Base-by-base conservation (phyloP, 2,113 vertebrate species). In the Prionailurus bengalensis region DNA sequence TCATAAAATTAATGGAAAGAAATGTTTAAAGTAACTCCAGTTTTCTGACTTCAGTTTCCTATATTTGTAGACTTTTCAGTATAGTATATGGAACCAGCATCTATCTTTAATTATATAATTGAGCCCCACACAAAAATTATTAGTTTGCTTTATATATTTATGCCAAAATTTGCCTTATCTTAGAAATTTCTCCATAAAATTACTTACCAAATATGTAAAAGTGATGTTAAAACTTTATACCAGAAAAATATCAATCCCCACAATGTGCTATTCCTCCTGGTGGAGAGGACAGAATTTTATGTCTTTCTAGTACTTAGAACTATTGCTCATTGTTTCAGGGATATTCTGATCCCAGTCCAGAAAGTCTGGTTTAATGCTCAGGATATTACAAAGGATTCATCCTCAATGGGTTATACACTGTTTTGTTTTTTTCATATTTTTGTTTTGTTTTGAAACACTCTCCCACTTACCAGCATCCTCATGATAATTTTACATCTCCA, bases 71-170 rank as follows among this genome's bases (percentile, higher is more conserved):
- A 87, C 31, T 80, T 55, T 92, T 95, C 48, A 95, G 63, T 89
- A 91, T 25, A 48, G 13, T 42, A 95, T 94, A 58, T 84, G 39
- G 31, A 93, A 97, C 90, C 1, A 71, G 21, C 29, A 82, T 92
- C 87, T 94, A 87, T 84, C 76, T 94, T 86, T 86, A 36, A 48
- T 85, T 94, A 93, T 51, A 29, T 78, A 96, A 96, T 87, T 94
- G 85, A 94, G 6, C 29, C 25, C 23, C 25, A 85, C 58, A 91
- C 53, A 81, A 97, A 82, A 86, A 58, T 42, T 87, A 71, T 82
- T 85, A 88, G 27, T 74, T 36, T 63, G 51, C 36, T 84, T 85
- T 78, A 68, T 74, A 27, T 66, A 51, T 61, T 36, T 63, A 21
- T 82, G 61, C 39, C 66, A 76, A 53, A 51, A 78, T 91, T 45